These are phyloP conservation scores for Indicator maculatus DNA, from an alignment of 2,113 vertebrate genomes.

Conservation along the genomic window DNA sequence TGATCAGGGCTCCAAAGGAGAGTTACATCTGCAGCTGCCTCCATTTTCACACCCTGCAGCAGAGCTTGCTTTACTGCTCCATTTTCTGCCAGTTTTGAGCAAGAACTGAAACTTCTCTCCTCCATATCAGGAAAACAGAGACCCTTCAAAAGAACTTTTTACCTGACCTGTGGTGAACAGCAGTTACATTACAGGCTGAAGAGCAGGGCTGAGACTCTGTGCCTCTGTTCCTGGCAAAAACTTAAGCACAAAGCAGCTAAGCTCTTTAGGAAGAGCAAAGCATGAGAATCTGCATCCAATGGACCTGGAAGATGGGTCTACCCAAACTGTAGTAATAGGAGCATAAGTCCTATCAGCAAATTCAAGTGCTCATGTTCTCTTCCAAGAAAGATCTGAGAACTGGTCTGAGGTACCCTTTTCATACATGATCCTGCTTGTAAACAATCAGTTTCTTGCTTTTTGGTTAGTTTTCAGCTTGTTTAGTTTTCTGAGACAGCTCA, in stretches of 20 bases:
- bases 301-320: neutral
- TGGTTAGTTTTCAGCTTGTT: neutral
- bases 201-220: neutral
- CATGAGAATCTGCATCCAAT: neutral
- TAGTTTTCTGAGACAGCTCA: neutral
- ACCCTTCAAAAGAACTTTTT: neutral
- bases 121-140: neutral
- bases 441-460: neutral
- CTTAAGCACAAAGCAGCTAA: neutral
- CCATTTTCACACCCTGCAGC: neutral
- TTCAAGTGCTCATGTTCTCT: rapidly evolving
- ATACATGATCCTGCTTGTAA: neutral
- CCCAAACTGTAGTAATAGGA: neutral
- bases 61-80: neutral
- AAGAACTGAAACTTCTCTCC: neutral
- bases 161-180: neutral
- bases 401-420: neutral
- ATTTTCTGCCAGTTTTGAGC: neutral
- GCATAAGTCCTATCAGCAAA: neutral
- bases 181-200: neutral
- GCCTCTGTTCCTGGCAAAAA: neutral
- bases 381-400: neutral
- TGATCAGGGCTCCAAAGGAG: neutral
- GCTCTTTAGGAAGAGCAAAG: neutral
- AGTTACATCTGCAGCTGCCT: neutral